phyloP scores from a whole-genome alignment of 2,888 invertebrate genomes.

The Odiellus spinosus region DNA sequence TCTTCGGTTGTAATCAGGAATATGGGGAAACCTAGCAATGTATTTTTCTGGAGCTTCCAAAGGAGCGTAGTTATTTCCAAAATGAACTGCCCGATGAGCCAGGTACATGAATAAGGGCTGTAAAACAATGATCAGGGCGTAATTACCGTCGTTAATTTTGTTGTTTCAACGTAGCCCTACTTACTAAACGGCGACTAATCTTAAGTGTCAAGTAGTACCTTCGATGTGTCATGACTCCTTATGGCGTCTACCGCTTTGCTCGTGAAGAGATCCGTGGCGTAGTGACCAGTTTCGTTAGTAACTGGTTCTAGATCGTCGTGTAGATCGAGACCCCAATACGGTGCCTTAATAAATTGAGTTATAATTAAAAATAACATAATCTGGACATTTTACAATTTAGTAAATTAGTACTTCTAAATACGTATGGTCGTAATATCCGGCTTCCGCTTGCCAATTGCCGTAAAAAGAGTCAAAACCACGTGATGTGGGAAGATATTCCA shows the following conservation, averaged over 20 bases:
- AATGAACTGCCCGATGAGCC: constrained; percentile 76
- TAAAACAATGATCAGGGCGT: background rate
- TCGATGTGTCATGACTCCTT: constrained; percentile 41
- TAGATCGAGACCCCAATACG: constrained; percentile 44
- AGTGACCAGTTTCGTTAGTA: constrained; percentile 59
- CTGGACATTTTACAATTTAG: too few species aligned
- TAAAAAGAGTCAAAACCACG: constrained; percentile 64
- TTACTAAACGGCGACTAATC: background rate
- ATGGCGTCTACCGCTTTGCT: constrained; percentile 57
- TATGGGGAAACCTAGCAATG: constrained; percentile 48
- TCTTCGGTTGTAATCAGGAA: constrained; percentile 47
- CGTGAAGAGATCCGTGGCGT: constrained; percentile 70
- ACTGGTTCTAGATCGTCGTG: constrained; percentile 47
- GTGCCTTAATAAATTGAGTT: too few species aligned
- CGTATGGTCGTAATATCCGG: constrained; percentile 79
- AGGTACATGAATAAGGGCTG: constrained; percentile 68
- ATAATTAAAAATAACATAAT: too few species aligned
- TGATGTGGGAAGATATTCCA: constrained; percentile 53
- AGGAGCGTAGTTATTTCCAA: constrained; percentile 64
- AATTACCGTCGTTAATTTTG: background rate
- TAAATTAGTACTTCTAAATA: constrained; percentile 10
- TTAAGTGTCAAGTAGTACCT: constrained; percentile 6
- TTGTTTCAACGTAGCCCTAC: too few species aligned
- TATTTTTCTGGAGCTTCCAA: constrained; percentile 58
- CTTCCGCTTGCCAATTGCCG: constrained; percentile 78